Conservation (phyloP, 2,113 vertebrate genomes). For the Gopherus evgoodei region DNA sequence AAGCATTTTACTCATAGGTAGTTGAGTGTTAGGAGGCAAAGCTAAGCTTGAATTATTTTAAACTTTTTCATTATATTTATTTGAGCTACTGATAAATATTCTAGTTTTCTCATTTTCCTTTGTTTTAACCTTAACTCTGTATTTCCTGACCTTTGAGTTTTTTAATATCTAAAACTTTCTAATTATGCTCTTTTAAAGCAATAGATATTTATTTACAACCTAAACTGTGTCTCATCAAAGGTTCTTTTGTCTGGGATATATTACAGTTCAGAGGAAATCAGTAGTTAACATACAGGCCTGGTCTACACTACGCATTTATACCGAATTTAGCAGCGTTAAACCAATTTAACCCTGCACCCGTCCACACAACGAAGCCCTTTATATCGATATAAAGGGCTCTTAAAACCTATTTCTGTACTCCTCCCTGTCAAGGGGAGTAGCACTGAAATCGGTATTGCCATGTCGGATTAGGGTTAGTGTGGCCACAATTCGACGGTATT, state of each 20-base stretch:
- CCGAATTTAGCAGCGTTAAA: too few relatives aligned
- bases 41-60: background rate
- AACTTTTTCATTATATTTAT: background rate
- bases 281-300: background rate
- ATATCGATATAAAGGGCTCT: too few relatives aligned
- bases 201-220: background rate
- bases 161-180: background rate
- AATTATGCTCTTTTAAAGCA: background rate
- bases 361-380: too few relatives aligned
- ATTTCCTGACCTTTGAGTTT: background rate
- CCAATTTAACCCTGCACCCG: too few relatives aligned
- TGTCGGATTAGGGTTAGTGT: too few relatives aligned
- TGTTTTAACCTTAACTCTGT: background rate
- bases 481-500: too few relatives aligned
- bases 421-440: too few relatives aligned
- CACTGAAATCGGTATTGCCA: too few relatives aligned
- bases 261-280: background rate
- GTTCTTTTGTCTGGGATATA: background rate
- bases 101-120: background rate
- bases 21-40: background rate
- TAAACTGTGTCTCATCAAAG: background rate
- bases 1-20: background rate
- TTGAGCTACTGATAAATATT: background rate
- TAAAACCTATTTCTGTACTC: too few relatives aligned
- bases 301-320: too few relatives aligned